phyloP scores from a whole-genome alignment of 2,888 invertebrate genomes.

The Orchesella flavescens region DNA sequence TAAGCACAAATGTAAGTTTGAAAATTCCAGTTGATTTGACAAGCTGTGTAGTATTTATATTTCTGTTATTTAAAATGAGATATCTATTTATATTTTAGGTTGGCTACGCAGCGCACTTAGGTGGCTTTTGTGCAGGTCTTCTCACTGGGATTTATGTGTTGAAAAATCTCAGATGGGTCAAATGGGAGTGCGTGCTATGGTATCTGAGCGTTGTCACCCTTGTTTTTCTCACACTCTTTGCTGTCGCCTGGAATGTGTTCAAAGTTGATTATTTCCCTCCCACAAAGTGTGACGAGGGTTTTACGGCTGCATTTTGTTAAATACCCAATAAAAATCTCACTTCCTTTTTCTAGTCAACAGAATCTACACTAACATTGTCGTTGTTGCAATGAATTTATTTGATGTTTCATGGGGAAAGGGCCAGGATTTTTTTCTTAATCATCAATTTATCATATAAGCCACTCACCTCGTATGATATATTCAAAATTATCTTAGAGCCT shows the following conservation, averaged over 20 bases:
- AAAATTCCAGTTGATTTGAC: too few species aligned
- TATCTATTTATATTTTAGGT: constrained; percentile 76
- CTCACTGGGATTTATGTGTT: constrained; percentile 86
- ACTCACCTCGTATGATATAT: too few species aligned
- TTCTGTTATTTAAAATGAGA: neutral
- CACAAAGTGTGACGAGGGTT: constrained; percentile 14
- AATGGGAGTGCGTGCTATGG: constrained; percentile 88
- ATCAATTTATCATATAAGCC: too few species aligned
- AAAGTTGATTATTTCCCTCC: constrained; percentile 70
- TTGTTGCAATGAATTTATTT: too few species aligned
- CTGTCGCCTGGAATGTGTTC: constrained; percentile 83
- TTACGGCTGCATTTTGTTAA: neutral
- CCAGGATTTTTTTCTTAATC: too few species aligned
- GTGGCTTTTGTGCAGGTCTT: constrained; percentile 86
- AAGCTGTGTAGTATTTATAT: too few species aligned
- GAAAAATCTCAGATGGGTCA: constrained; percentile 85
- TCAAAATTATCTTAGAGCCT: too few species aligned
- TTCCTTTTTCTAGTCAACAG: too few species aligned
- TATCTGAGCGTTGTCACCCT: constrained; percentile 86
- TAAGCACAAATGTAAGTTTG: constrained; percentile 77
- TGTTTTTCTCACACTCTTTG: constrained; percentile 81
- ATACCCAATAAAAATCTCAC: neutral
- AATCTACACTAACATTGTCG: too few species aligned
- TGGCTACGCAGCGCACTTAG: constrained; percentile 95
- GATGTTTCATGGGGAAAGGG: too few species aligned